These are phyloP conservation scores for Morinoia aosen DNA, from an alignment of 2,888 invertebrate species.

Conservation along the genomic window DNA sequence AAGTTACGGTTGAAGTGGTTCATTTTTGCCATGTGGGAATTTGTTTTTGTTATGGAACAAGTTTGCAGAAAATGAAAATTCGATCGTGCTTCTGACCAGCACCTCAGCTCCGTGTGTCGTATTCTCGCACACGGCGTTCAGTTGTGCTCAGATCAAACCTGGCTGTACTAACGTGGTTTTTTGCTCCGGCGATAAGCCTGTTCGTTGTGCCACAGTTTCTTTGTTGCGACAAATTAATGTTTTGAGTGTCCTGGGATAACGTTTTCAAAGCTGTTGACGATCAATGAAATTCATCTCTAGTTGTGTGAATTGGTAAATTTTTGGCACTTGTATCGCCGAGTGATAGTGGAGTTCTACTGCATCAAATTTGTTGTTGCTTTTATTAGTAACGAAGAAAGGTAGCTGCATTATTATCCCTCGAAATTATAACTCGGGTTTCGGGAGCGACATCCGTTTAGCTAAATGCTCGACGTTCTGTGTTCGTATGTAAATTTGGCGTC, in stretches of 20 bases:
- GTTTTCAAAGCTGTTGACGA: neutral
- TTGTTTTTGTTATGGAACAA: neutral
- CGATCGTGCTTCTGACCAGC: neutral
- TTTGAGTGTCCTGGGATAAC: neutral
- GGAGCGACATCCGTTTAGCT: no score
- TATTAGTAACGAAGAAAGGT: no score
- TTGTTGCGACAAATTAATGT: neutral
- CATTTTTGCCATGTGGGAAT: no score
- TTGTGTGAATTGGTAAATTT: neutral
- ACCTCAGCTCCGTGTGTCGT: conserved; percentile 30
- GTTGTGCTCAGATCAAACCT: conserved; percentile 5
- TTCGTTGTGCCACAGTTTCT: neutral
- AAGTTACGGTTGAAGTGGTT: no score
- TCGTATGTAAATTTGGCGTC: neutral
- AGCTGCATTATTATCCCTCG: no score
- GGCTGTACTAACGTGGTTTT: neutral
- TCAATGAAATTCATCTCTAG: neutral
- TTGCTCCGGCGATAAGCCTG: neutral
- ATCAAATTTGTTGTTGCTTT: no score
- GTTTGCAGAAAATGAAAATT: neutral
- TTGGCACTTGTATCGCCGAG: neutral
- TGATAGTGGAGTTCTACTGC: no score
- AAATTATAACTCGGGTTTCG: no score
- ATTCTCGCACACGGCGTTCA: conserved; percentile 5
- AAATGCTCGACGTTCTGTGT: no score